Conservation (phyloP, 2,797 vertebrate species). For the Scolopax rusticola region DNA sequence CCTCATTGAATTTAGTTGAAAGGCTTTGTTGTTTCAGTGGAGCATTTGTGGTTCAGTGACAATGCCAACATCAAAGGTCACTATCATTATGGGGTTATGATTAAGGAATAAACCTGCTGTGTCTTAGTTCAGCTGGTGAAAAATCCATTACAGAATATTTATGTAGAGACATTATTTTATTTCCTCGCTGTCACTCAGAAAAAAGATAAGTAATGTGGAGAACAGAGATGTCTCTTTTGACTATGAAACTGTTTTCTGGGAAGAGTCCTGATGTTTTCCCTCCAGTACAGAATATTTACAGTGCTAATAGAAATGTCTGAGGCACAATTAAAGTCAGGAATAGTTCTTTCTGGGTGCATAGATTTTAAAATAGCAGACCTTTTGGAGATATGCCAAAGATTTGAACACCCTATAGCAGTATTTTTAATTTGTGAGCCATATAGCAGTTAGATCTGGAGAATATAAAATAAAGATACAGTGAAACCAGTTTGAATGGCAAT, state of each 20-base stretch:
- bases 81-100: not conserved
- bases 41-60: not conserved
- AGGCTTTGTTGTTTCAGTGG: not conserved
- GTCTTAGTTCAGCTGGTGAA: not conserved
- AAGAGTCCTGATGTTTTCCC: not conserved
- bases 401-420: not conserved
- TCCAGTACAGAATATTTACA: conserved; percentile 4
- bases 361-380: conserved; percentile 1
- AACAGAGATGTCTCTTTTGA: conserved; percentile 3
- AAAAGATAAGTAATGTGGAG: not conserved
- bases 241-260: not conserved
- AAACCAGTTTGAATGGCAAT: not conserved
- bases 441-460: not conserved
- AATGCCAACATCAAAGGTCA: not conserved
- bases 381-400: not conserved
- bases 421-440: not conserved
- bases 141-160: conserved; percentile 13
- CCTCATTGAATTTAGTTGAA: not conserved
- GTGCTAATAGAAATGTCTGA: conserved; percentile 29
- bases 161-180: not conserved
- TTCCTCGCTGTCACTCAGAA: not conserved
- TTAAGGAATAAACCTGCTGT: not conserved
- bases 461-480: not conserved
- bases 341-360: not conserved
- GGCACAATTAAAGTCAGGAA: not conserved